Conservation (phyloP, 2,888 invertebrate species). For the Harpagoxenus sublaevis region DNA sequence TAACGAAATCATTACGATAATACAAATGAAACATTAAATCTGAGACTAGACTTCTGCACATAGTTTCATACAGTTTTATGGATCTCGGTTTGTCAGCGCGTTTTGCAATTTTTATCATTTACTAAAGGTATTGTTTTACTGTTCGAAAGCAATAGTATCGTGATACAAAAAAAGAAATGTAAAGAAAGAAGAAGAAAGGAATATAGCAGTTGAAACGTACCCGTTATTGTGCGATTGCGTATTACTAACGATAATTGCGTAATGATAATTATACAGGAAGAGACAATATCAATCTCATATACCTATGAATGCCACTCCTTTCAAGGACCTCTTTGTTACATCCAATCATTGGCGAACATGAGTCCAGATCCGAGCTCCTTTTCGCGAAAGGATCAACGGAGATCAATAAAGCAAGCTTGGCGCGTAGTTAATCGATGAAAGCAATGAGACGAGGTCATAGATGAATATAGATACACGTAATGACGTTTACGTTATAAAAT, state of each 20-base stretch:
- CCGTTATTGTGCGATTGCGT: slow-evolving; percentile 17
- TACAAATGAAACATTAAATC: neutral
- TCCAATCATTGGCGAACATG: neutral
- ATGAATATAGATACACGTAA: slow-evolving; percentile 44
- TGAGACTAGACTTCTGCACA: neutral
- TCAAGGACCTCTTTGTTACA: slow-evolving; percentile 64
- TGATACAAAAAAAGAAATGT: neutral
- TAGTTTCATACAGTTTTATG: neutral
- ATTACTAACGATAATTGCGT: slow-evolving; percentile 7
- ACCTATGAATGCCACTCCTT: slow-evolving; percentile 58
- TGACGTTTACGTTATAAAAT: slow-evolving; percentile 40
- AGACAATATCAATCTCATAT: slow-evolving; percentile 58
- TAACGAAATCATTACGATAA: neutral
- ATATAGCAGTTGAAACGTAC: neutral
- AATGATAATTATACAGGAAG: slow-evolving; percentile 54
- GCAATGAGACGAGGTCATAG: slow-evolving; percentile 42
- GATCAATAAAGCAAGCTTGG: slow-evolving; percentile 17
- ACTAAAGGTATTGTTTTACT: neutral
- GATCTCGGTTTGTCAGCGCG: neutral
- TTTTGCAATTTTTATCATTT: neutral
- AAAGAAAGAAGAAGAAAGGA: slow-evolving; percentile 22
- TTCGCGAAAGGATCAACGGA: slow-evolving; percentile 39
- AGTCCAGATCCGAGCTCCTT: slow-evolving; percentile 35
- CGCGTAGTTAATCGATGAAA: slow-evolving; percentile 43
- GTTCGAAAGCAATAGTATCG: neutral